These are phyloP conservation scores for Microcebus griseorufus DNA, from an alignment of 2,113 vertebrate genomes.

Conservation along the genomic window DNA sequence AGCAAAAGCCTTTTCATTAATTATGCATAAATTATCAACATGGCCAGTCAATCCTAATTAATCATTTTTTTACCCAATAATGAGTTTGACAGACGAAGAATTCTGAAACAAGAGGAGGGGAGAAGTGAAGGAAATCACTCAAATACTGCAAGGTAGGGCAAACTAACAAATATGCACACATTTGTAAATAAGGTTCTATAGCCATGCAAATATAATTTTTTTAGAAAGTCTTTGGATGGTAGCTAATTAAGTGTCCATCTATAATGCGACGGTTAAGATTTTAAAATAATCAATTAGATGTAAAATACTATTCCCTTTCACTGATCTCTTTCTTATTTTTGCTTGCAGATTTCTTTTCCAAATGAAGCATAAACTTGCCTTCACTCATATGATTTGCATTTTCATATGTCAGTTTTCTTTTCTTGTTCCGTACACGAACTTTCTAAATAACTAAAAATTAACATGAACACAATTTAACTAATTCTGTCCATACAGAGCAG, in stretches of 20 bases:
- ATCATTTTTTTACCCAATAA: slow-evolving; percentile 72
- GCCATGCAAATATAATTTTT: background rate
- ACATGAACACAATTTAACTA: background rate
- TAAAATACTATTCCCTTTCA: background rate
- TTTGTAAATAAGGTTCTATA: background rate
- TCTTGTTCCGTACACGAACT: background rate
- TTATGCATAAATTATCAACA: slow-evolving; percentile 70
- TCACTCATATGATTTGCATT: slow-evolving; percentile 3
- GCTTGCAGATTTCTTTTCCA: background rate
- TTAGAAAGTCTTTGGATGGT: background rate
- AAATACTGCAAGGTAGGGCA: slow-evolving; percentile 46
- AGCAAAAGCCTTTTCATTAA: slow-evolving; percentile 33
- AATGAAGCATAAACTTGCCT: background rate
- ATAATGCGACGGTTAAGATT: background rate
- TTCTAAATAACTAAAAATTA: slow-evolving; percentile 42
- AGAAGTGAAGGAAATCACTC: background rate
- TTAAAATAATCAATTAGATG: background rate
- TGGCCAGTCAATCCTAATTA: slow-evolving; percentile 63
- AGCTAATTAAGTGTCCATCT: background rate
- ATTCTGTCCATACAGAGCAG: background rate
- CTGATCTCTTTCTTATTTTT: background rate
- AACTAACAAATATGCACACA: background rate
- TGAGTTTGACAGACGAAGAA: slow-evolving; percentile 48
- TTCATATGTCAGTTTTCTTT: background rate
- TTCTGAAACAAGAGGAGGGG: slow-evolving; percentile 59